Base-by-base conservation (phyloP, 1,140 invertebrate species). In the Lucilia cuprina region DNA sequence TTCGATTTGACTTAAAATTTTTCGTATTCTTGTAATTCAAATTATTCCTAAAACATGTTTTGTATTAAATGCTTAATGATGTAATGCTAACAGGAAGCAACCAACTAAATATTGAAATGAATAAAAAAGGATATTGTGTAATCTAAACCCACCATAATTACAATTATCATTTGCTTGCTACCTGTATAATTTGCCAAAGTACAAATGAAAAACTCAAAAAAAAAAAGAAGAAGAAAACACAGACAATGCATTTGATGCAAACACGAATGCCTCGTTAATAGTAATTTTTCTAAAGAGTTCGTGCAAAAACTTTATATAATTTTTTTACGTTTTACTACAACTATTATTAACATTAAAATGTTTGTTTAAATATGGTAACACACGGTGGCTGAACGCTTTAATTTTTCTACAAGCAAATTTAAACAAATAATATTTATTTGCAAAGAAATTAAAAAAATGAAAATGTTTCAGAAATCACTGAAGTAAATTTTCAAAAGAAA, bases 111-210 rank as follows among this genome's bases (percentile, higher is more conserved):
- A 55, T 55, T n/a, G n/a, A n/a, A n/a, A n/a, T n/a, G n/a, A n/a
- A n/a, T n/a, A 55, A 70, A 70, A 70, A 70, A 70, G 65, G 65
- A 70, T 70, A 70, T 70, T 70, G 65, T 70, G 65, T 70, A 70
- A 70, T 70, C 65, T 70, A 21, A 70, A 70, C n/a, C 65, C 10
- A 5, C 65, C 19, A 70, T 70, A 21, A 70, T 21, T 8, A 41
- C 8, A n/a, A 70, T 70, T 21, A 70, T 9, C 65, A 70, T 70
- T 70, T 21, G 19, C n/a, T 8, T n/a, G n/a, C n/a, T n/a, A 70
- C 65, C 65, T 19, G 19, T 21, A 55, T 55, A 8, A 41, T 41
- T 17, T 55, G 14, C 10, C 50, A 55, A 55, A 41, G 35, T 55
- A 55, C 50, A 55, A 55, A 55, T 12, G 14, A 55, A 55, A 55